phyloP scores from a whole-genome alignment of 64 coral and sea anemone species.

The Actinia equina region DNA sequence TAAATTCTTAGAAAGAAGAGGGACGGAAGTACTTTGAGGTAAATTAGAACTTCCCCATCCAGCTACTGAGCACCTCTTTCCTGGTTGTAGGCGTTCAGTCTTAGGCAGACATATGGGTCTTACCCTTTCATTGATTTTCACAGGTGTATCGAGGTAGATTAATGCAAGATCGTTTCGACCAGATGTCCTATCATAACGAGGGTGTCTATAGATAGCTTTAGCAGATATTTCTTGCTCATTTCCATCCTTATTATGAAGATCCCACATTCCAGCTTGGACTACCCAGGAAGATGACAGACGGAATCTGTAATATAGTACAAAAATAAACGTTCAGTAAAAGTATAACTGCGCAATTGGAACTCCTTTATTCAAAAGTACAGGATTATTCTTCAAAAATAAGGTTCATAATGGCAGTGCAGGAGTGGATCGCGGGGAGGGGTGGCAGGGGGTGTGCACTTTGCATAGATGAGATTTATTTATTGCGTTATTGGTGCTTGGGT shows the following conservation, averaged over 20 bases:
- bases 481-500: too few relatives aligned
- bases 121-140: conserved; percentile 38
- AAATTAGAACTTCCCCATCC: conserved; percentile 44
- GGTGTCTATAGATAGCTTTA: conserved; percentile 62
- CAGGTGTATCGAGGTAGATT: conserved; percentile 50
- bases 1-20: conserved; percentile 29
- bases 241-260: conserved; percentile 36
- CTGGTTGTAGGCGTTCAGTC: conserved; percentile 18
- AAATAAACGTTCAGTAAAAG: neutral
- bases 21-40: conserved; percentile 12
- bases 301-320: conserved; percentile 40
- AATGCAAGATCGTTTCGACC: conserved; percentile 74
- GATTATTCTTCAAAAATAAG: too few relatives aligned
- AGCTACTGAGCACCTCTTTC: conserved; percentile 27
- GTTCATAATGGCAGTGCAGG: too few relatives aligned
- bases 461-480: too few relatives aligned
- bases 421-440: too few relatives aligned
- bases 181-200: conserved; percentile 37
- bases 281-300: conserved; percentile 52
- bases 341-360: neutral
- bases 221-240: conserved; percentile 45
- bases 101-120: conserved; percentile 39
- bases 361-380: too few relatives aligned
- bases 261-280: conserved; percentile 58
- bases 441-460: too few relatives aligned